These are phyloP conservation scores for Neotoxoptera formosana DNA, from an alignment of 1,140 invertebrate genomes.

Conservation along the genomic window DNA sequence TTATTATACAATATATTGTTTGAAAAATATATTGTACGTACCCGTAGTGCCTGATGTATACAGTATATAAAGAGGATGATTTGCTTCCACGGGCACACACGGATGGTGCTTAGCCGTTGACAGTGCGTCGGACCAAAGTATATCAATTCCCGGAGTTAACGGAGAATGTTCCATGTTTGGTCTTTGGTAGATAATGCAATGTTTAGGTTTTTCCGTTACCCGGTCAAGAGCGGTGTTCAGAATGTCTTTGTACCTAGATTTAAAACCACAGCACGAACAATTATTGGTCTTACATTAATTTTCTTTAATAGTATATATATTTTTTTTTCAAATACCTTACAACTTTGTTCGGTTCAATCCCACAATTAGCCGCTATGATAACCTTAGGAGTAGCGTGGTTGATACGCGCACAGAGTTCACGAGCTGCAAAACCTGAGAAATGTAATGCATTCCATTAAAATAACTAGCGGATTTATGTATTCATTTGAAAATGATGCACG, in stretches of 20 bases:
- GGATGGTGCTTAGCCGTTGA: slow-evolving; percentile 72
- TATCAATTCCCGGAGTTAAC: slow-evolving; percentile 72
- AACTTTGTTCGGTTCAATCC: slow-evolving; percentile 84
- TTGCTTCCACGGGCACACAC: slow-evolving; percentile 85
- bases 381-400: slow-evolving; percentile 87
- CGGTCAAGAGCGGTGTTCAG: slow-evolving; percentile 83
- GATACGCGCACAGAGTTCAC: slow-evolving; percentile 84
- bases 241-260: slow-evolving; percentile 82
- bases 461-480: not conserved
- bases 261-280: not conserved
- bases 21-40: slow-evolving; percentile 59
- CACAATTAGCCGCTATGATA: slow-evolving; percentile 88
- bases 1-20: not conserved
- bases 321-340: slow-evolving; percentile 70
- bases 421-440: slow-evolving; percentile 75
- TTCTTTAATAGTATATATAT: not conserved
- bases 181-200: slow-evolving; percentile 83
- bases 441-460: not conserved
- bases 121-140: slow-evolving; percentile 80
- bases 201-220: slow-evolving; percentile 73
- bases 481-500: not conserved
- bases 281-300: not conserved
- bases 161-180: slow-evolving; percentile 71
- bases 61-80: slow-evolving; percentile 89
- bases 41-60: slow-evolving; percentile 94